Conservation (phyloP, 2,113 vertebrate genomes). For the Pachycephala philippinensis region DNA sequence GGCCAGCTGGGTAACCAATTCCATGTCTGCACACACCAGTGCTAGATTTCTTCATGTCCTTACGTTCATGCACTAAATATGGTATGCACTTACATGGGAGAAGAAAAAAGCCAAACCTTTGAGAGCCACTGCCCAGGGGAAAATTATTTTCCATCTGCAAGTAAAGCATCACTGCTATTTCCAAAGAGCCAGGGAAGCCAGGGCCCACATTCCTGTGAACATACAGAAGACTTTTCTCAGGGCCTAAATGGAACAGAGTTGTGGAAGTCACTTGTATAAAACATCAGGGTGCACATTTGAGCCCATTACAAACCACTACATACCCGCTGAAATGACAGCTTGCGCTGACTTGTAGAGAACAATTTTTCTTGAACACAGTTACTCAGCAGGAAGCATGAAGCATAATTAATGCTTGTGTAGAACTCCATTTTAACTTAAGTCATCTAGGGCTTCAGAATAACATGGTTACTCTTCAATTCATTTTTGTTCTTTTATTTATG, state of each 20-base stretch:
- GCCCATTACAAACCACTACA: neutral
- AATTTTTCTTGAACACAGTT: neutral
- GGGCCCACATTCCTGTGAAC: neutral
- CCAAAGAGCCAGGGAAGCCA: neutral
- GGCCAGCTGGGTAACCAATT: neutral
- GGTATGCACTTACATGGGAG: neutral
- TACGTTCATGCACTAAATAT: neutral
- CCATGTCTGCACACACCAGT: neutral
- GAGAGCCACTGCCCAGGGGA: neutral
- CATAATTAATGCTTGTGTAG: constrained; percentile 21
- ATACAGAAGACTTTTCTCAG: neutral
- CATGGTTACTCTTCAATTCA: neutral
- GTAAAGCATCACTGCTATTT: neutral
- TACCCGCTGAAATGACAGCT: neutral
- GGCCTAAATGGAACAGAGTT: neutral
- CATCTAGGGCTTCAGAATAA: neutral
- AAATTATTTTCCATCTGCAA: neutral
- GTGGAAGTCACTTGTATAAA: neutral
- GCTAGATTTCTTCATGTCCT: neutral
- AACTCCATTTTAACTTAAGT: constrained; percentile 17
- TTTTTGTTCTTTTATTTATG: constrained; percentile 17
- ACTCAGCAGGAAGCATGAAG: neutral
- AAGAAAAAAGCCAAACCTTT: neutral
- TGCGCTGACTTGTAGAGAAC: neutral
- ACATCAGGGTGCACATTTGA: neutral